Evolutionary conservation across 2,888 invertebrate species (phyloP).

Genomic region (Syritta pipiens): DNA sequence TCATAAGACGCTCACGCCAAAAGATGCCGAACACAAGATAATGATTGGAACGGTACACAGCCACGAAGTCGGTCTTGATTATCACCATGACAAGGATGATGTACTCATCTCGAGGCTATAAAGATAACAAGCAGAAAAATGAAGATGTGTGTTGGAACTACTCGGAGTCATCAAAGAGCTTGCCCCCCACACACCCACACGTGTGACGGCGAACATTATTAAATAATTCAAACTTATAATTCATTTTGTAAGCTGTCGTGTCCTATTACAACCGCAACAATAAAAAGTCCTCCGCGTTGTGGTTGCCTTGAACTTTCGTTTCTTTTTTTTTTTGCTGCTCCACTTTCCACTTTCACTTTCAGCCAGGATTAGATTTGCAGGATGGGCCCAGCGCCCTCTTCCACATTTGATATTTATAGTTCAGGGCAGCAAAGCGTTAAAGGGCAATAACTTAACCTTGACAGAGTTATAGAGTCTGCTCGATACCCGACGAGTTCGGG

Average conservation of each 20-base stretch:
- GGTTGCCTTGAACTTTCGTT: not conserved
- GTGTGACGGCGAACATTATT: slow-evolving; percentile 16
- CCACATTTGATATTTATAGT: slow-evolving; percentile 40
- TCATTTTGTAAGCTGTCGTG: slow-evolving; percentile 29
- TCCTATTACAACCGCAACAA: slow-evolving; percentile 13
- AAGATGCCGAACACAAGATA: slow-evolving; percentile 21
- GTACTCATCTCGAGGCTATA: slow-evolving; percentile 1
- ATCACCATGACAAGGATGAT: slow-evolving; percentile 42
- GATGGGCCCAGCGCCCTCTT: not conserved
- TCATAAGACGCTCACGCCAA: slow-evolving; percentile 19
- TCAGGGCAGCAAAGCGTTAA: slow-evolving; percentile 25
- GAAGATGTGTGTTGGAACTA: not conserved
- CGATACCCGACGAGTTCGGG: slow-evolving; percentile 16
- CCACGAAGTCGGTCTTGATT: slow-evolving; percentile 54
- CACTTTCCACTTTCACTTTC: slow-evolving; percentile 26
- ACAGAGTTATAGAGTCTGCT: slow-evolving; percentile 20
- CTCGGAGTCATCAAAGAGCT: not conserved
- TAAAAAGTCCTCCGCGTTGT: not conserved
- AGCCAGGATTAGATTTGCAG: not conserved
- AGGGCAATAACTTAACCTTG: slow-evolving; percentile 48
- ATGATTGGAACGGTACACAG: slow-evolving; percentile 38
- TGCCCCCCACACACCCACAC: too few species aligned
- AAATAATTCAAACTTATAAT: slow-evolving; percentile 45
- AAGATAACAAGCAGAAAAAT: slow-evolving; percentile 1
- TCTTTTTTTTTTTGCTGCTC: not conserved